These are phyloP conservation scores for Cosmopolites sordidus DNA, from an alignment of 2,888 invertebrate genomes.

Conservation along the genomic window DNA sequence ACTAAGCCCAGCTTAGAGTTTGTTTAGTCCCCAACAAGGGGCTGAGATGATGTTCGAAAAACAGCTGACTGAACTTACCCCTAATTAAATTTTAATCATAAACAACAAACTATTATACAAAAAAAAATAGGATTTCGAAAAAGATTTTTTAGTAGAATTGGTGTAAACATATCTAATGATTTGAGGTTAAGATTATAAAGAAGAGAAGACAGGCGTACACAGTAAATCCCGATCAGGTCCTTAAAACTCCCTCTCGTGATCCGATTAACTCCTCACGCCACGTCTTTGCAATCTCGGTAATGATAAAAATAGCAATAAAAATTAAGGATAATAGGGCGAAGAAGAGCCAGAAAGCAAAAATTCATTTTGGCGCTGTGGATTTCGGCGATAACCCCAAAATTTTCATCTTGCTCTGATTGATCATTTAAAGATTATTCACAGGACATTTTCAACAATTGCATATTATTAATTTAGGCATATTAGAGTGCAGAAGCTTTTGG, in stretches of 20 bases:
- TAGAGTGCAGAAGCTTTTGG: no score
- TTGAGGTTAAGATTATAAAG: conserved; percentile 20
- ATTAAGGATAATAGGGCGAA: conserved; percentile 48
- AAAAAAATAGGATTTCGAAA: no score
- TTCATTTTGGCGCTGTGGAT: conserved; percentile 33
- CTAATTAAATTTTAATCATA: no score
- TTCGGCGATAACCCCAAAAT: conserved; percentile 32
- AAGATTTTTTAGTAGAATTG: neutral
- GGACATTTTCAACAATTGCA: no score
- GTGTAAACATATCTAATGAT: conserved; percentile 6
- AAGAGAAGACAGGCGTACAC: conserved; percentile 44
- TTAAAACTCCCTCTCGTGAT: conserved; percentile 48
- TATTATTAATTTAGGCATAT: no score
- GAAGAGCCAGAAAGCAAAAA: conserved; percentile 32
- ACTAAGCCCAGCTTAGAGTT: conserved; percentile 51
- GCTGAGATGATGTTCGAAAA: conserved; percentile 45
- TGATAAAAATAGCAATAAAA: conserved; percentile 52
- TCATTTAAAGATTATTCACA: no score
- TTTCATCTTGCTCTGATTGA: no score
- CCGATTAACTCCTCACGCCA: conserved; percentile 48
- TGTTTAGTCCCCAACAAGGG: conserved; percentile 46
- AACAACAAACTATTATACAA: no score
- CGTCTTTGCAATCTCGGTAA: conserved; percentile 49
- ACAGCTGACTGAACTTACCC: conserved; percentile 34
- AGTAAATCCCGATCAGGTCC: conserved; percentile 49